Conservation (phyloP, 30 jellyfish, hydroid and myxozoan genomes). For the Chironex yamaguchii region DNA sequence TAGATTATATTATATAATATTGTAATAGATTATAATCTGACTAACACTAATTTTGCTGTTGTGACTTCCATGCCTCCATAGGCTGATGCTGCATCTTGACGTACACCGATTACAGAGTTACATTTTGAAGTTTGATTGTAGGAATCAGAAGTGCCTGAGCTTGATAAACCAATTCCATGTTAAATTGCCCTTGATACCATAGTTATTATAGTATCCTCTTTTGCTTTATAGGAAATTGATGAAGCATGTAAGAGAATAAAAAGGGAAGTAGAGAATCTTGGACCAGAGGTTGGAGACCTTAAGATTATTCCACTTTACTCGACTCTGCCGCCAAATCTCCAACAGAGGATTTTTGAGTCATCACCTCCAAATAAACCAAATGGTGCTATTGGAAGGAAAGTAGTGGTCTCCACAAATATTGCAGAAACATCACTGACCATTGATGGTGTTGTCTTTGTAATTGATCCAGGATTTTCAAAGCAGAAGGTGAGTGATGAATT, state of each 20-base stretch:
- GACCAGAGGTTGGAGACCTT: conserved; percentile 99
- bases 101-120: too few relatives aligned
- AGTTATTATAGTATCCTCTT: neutral
- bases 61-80: too few relatives aligned
- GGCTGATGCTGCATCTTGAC: too few relatives aligned
- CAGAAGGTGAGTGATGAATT: conserved; percentile 90
- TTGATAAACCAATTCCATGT: too few relatives aligned
- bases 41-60: too few relatives aligned
- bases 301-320: conserved; percentile 98
- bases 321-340: conserved; percentile 98
- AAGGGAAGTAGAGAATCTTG: conserved; percentile 95
- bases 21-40: too few relatives aligned
- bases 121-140: too few relatives aligned
- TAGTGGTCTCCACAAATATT: conserved; percentile 98
- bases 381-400: conserved; percentile 98
- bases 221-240: conserved; percentile 92
- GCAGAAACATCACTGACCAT: conserved; percentile 99
- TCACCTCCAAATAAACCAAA: conserved; percentile 98
- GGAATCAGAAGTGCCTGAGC: too few relatives aligned
- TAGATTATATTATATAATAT: too few relatives aligned
- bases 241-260: conserved; percentile 98
- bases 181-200: neutral
- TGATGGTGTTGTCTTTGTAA: conserved; percentile 99
- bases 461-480: conserved; percentile 99
- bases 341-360: conserved; percentile 94